Percentiles rank a stretch among this genome's conserved stretches.
These are phyloP conservation scores for Antrozous pallidus DNA, from an alignment of 2,797 vertebrate species.

Conservation along the genomic window DNA sequence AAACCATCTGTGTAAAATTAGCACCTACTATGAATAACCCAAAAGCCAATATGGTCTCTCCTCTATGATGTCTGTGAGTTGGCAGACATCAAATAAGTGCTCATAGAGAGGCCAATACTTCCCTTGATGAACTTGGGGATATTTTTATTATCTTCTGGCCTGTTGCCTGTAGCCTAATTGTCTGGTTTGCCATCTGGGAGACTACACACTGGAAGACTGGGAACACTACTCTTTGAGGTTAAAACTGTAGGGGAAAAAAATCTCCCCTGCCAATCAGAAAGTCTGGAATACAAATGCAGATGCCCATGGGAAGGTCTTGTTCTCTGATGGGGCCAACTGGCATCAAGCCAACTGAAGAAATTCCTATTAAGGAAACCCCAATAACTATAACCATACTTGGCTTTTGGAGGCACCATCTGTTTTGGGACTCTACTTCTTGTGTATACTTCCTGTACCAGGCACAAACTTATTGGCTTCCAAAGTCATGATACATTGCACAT, in stretches of 20 bases:
- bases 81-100: neutral
- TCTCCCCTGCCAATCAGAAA: neutral
- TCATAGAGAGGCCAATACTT: neutral
- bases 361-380: neutral
- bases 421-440: neutral
- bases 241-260: neutral
- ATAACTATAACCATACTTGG: neutral
- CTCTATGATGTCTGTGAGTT: neutral
- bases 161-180: neutral
- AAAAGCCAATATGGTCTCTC: neutral
- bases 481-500: neutral
- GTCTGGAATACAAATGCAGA: neutral
- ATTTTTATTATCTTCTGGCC: neutral
- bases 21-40: neutral
- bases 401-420: neutral
- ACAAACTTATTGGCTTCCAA: neutral
- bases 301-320: neutral
- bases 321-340: neutral
- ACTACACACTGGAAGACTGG: neutral
- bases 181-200: neutral
- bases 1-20: constrained; percentile 39
- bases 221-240: neutral
- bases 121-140: neutral
- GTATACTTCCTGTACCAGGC: neutral
- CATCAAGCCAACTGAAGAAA: neutral